Base-by-base conservation (phyloP, 2,888 invertebrate genomes). In the Axea sp. region DNA sequence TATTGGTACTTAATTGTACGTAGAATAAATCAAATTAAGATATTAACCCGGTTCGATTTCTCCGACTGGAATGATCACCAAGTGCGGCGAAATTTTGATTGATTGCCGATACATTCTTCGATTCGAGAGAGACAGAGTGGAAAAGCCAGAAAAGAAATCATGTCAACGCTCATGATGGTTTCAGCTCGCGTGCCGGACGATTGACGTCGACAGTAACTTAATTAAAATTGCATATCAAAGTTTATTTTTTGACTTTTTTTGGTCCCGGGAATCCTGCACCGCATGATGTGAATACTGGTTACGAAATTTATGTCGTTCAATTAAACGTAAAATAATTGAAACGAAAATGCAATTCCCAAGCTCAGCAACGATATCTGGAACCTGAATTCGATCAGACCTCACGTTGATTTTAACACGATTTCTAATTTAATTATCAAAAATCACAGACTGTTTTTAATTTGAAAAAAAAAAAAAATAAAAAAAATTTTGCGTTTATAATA, bases 161-260 rank as follows among this genome's bases (percentile, higher is more conserved):
- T 47, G 55, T 53, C 60, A 41, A 15, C 14, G 39, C 68, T 73
- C 73, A 73, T 69, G 55, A 69, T 41, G 49, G 45, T 71, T 75
- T 67, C 60, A 53, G 45, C 39, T 71, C 71, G 75, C 75, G 75
- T 72, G 71, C 75, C 67, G 28, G n/a, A 4, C 47, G 53, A 65
- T 55, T 71, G 60, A 71, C 71, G 62, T 57, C 62, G 75, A 71
- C 71, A 67, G 71, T 75, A 67, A 75, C 71, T 71, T 75, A 64
- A 71, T 75, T 67, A 71, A 75, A 67, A 65, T 51, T 67, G 71
- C 49, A 65, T 43, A 60, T 67, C 45, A 45, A 41, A 35, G 65
- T 30, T 24, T 15, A 28, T 55, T 30, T 30, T 43, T 24, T 6
- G 6, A 3, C 5, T 7, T 30, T 59, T 69, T 60, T 49, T 22